Conservation (phyloP, 2,888 invertebrate species). For the Malachius bipustulatus region DNA sequence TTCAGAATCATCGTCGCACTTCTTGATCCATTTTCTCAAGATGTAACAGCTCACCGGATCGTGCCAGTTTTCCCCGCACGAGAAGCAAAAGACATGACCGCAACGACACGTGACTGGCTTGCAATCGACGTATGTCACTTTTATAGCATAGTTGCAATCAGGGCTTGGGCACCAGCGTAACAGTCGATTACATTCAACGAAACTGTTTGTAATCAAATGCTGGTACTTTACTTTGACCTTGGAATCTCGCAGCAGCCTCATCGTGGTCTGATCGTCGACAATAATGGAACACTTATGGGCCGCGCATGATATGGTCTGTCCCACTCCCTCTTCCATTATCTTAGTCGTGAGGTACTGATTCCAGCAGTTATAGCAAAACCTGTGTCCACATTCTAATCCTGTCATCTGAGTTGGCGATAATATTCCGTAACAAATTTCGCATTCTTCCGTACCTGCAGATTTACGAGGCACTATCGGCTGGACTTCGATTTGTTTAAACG, state of each 20-base stretch:
- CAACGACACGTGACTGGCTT: constrained; percentile 90
- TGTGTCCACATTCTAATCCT: constrained; percentile 92
- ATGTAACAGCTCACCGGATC: constrained; percentile 94
- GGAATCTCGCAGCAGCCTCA: constrained; percentile 77
- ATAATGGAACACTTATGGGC: constrained; percentile 95
- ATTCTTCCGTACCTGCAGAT: constrained; percentile 71
- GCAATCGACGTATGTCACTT: constrained; percentile 64
- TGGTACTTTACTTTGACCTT: constrained; percentile 89
- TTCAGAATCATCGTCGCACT: constrained; percentile 98
- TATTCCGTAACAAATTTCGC: constrained; percentile 84
- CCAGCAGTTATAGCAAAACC: constrained; percentile 94
- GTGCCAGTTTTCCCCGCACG: constrained; percentile 96
- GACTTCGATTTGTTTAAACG: constrained; percentile 63
- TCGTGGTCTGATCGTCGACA: constrained; percentile 94
- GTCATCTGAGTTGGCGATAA: constrained; percentile 78
- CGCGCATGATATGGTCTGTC: constrained; percentile 93
- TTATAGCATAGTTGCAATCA: constrained; percentile 93
- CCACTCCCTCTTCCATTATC: constrained; percentile 95
- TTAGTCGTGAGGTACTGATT: constrained; percentile 95
- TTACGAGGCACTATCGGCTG: constrained; percentile 61
- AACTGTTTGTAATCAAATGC: constrained; percentile 96
- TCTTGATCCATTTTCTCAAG: constrained; percentile 94
- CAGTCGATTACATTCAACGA: constrained; percentile 95
- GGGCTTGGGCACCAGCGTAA: constrained; percentile 98
- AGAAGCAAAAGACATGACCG: constrained; percentile 91